Evolutionary conservation across 2,113 vertebrate genomes (phyloP).

Genomic region (Laticauda laticaudata): DNA sequence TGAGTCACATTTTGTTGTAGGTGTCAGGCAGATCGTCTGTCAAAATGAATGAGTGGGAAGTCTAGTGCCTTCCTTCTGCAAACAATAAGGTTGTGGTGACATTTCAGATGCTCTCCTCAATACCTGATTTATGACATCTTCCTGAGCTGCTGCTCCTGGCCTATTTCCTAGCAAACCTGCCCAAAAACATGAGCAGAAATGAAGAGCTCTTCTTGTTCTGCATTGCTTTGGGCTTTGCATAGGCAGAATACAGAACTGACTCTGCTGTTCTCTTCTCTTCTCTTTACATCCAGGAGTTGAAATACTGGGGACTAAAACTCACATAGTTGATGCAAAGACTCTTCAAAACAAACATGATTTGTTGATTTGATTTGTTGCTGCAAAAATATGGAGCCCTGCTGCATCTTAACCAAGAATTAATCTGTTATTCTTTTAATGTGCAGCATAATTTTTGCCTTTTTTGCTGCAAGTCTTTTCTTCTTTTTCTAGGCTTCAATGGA

Average conservation of each 20-base stretch:
- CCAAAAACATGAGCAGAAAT: conserved; percentile 27
- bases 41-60: conserved; percentile 51
- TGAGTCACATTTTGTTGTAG: conserved; percentile 50
- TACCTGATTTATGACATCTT: conserved; percentile 49
- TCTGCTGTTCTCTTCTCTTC: background rate
- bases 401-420: background rate
- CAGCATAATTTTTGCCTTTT: background rate
- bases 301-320: background rate
- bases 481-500: conserved; percentile 29
- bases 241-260: background rate
- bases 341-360: background rate
- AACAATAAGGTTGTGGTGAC: conserved; percentile 33
- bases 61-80: conserved; percentile 41
- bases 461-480: background rate
- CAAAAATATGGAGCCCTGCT: background rate
- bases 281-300: background rate
- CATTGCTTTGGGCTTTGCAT: background rate
- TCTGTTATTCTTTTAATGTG: background rate
- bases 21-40: conserved; percentile 46
- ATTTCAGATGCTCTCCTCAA: conserved; percentile 47
- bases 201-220: background rate
- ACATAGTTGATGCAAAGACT: background rate
- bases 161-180: conserved; percentile 28
- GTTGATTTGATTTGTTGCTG: background rate
- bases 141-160: conserved; percentile 9